Evolutionary conservation across 2,888 invertebrate genomes (phyloP).

Genomic region (Eilema caniola): DNA sequence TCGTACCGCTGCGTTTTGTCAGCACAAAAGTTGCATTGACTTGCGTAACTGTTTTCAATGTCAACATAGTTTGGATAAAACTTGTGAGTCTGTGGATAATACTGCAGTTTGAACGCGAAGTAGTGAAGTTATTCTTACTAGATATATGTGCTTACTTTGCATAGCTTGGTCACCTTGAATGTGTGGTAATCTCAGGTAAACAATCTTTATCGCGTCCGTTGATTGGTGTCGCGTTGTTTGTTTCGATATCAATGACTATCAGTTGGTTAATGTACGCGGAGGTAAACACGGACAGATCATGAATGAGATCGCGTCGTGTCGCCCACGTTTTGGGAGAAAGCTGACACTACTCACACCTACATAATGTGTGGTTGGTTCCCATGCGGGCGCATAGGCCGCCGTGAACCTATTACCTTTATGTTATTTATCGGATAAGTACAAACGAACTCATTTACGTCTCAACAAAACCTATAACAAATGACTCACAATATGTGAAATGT

Average conservation of each 20-base stretch:
- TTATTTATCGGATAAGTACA: constrained; percentile 35
- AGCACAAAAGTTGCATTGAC: constrained; percentile 64
- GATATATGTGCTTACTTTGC: constrained; percentile 20
- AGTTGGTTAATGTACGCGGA: constrained; percentile 46
- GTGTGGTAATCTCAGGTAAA: constrained; percentile 78
- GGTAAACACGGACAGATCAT: constrained; percentile 70
- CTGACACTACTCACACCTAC: constrained; percentile 57
- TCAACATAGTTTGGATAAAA: constrained; percentile 69
- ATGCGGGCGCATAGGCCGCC: constrained; percentile 29
- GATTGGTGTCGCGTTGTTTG: constrained; percentile 68
- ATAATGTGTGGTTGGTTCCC: constrained; percentile 22
- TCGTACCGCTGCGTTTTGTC: constrained; percentile 44
- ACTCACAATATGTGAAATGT: constrained; percentile 27
- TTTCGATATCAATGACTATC: constrained; percentile 59
- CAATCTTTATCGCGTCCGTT: constrained; percentile 78
- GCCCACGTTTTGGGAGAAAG: constrained; percentile 82
- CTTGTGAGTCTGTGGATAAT: constrained; percentile 41
- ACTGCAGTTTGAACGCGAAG: constrained; percentile 45
- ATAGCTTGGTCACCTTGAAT: constrained; percentile 75
- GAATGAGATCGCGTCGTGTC: constrained; percentile 70
- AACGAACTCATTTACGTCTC: constrained; percentile 32
- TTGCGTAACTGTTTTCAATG: constrained; percentile 85
- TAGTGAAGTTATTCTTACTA: constrained; percentile 34
- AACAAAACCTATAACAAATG: constrained; percentile 23
- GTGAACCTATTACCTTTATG: constrained; percentile 40